phyloP scores from a whole-genome alignment of 2,888 invertebrate species.

The Cephus nigrinus region DNA sequence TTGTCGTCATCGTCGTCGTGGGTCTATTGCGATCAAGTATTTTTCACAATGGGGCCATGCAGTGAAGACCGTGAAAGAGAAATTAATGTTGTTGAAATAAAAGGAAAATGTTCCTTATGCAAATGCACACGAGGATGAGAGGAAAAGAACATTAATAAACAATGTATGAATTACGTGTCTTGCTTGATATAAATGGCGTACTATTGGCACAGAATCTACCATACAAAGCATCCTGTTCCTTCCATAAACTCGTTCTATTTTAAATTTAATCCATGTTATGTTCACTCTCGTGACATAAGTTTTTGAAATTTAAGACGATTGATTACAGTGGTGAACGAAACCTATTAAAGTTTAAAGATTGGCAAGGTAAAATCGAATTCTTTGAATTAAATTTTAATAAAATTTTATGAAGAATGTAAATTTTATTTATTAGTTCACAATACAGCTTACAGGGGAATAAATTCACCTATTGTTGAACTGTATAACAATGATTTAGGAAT shows the following conservation, averaged over 20 bases:
- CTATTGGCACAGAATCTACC: constrained; percentile 26
- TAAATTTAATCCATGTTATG: neutral
- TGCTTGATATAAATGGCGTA: constrained; percentile 34
- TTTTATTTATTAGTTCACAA: neutral
- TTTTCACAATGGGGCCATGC: constrained; percentile 33
- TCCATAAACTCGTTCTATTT: neutral
- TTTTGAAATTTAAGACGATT: neutral
- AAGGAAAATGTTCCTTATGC: constrained; percentile 48
- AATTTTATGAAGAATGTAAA: neutral
- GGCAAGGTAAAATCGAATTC: no score
- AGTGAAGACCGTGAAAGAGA: constrained; percentile 26
- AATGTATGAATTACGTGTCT: constrained; percentile 27
- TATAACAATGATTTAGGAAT: neutral
- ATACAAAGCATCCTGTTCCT: neutral
- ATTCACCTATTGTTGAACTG: neutral
- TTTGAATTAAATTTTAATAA: neutral
- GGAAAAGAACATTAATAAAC: constrained; percentile 26
- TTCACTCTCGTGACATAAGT: neutral
- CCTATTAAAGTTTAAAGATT: no score
- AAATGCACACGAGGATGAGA: constrained; percentile 49
- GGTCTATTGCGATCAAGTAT: constrained; percentile 29
- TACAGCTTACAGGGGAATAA: neutral
- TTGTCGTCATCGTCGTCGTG: neutral
- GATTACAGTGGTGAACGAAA: no score
- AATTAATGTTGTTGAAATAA: constrained; percentile 39